Conservation (phyloP, 2,888 invertebrate genomes). For the Tortrix viridana region DNA sequence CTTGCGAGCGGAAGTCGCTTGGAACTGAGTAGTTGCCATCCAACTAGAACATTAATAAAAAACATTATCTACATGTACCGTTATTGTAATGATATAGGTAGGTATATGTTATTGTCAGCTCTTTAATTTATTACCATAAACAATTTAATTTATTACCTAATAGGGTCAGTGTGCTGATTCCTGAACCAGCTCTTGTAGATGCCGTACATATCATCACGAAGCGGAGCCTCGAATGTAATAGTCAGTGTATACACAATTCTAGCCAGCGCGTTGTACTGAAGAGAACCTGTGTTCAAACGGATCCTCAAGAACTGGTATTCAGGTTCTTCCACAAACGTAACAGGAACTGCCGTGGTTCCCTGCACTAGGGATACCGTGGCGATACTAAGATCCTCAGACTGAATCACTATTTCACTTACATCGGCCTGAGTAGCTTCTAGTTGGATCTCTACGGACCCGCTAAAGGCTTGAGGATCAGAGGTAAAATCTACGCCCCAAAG, state of each 20-base stretch:
- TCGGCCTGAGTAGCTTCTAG: constrained; percentile 56
- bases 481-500: constrained; percentile 65
- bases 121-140: no score
- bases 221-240: constrained; percentile 56
- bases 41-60: constrained; percentile 60
- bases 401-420: constrained; percentile 65
- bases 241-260: constrained; percentile 53
- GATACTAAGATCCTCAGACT: constrained; percentile 57
- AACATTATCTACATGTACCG: neutral
- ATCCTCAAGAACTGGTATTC: constrained; percentile 61
- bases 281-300: constrained; percentile 42
- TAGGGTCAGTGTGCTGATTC: constrained; percentile 46
- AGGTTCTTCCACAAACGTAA: constrained; percentile 41
- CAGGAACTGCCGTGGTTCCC: constrained; percentile 46
- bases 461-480: constrained; percentile 54
- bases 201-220: constrained; percentile 74
- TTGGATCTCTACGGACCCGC: constrained; percentile 67
- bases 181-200: constrained; percentile 74
- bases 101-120: no score
- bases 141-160: constrained; percentile 53
- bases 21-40: constrained; percentile 88
- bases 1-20: constrained; percentile 86
- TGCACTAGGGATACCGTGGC: constrained; percentile 67
- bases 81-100: no score
- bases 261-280: constrained; percentile 50